Base-by-base conservation (phyloP, 2,113 vertebrate species). In the Coregonus clupeaformis region DNA sequence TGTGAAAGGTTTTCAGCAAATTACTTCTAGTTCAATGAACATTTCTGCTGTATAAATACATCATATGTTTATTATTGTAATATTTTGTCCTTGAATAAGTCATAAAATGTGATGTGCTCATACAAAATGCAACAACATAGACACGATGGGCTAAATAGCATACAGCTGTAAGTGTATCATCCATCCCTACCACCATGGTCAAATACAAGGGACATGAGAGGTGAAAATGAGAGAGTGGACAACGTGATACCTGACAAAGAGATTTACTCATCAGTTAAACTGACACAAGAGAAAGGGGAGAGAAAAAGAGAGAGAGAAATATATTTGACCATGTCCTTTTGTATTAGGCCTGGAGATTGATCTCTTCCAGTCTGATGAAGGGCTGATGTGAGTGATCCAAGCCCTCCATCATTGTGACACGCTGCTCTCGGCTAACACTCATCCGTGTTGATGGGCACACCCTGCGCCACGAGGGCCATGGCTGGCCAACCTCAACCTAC, bases 401-500 rank as follows among this genome's bases (percentile, higher is more conserved):
- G 82, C 85, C n/a, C 85, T 93, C 89, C 82, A 79, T 92, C 88
- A 80, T 87, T 90, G 90, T 94, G 93, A 96, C 95, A 93, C 86
- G 87, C 80, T 29, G 81, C 87, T 93, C 76, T 1, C 83, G 90
- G 92, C 90, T 93, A 93, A 92, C 89, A 80, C 86, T 94, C 92
- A 94, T 94, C 90, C 80, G 76, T 94, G 89, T 88, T 94, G 93
- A 95, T 94, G 88, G 94, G 92, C 91, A 90, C 88, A 86, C 91
- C 93, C 92, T 86, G 77, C 76, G 85, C 86, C 89, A 92, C 87
- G n/a, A 91, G 88, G 85, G 83, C 84, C 69, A 24, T 24, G 60
- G 64, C 45, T 73, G 65, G 42, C 67, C 67, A 45, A 22, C 67
- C 12, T 18, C 6, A 80, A 85, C 73, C 71, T 73, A 42, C 71